Evolutionary conservation across 2,113 vertebrate species (phyloP).

Genomic region (Engystomops pustulosus): DNA sequence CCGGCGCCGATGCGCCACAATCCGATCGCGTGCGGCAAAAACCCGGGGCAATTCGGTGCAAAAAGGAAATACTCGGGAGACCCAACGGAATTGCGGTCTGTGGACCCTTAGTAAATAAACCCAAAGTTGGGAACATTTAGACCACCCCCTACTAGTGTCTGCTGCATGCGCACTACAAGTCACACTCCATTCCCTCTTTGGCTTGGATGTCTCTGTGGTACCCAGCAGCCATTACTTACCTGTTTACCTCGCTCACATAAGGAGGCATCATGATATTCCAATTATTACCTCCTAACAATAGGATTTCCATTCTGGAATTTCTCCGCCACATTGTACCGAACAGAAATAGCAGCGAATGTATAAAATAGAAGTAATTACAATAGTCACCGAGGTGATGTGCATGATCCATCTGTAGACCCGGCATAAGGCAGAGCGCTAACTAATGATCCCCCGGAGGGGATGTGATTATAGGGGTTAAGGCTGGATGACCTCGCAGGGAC

Average conservation of each 20-base stretch:
- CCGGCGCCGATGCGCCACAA: no score
- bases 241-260: neutral
- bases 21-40: no score
- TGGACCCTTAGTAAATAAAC: no score
- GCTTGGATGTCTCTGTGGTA: no score
- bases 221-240: no score
- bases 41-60: no score
- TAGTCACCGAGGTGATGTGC: neutral
- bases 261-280: neutral
- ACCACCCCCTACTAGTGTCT: no score
- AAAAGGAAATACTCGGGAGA: no score
- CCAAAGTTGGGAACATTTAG: no score
- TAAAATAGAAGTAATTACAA: neutral
- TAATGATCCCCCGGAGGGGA: conserved; percentile 13
- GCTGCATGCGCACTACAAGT: no score
- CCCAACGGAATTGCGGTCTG: no score
- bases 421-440: neutral
- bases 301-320: neutral
- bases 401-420: neutral
- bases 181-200: no score
- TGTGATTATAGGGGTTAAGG: conserved; percentile 13
- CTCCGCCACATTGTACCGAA: neutral
- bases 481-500: neutral
- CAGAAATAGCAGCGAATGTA: neutral
- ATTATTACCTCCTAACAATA: neutral